Evolutionary conservation across 2,888 invertebrate genomes (phyloP), one percentile per base, ranked within the genome.

Genomic region (Apotomis capreana): DNA sequence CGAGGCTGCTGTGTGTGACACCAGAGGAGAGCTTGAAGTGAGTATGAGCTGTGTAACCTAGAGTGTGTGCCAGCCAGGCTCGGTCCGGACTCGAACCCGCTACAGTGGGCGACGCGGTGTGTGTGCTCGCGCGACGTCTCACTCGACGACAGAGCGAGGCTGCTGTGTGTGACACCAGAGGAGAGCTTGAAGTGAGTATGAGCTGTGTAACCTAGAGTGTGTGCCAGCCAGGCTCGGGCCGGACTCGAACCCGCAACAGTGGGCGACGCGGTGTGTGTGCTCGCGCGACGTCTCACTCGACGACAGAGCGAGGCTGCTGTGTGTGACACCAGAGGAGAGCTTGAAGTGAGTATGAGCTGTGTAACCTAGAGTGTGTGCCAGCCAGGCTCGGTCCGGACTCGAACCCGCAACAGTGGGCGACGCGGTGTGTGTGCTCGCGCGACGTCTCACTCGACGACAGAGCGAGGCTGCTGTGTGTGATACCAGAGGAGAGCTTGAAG

Each of bases 321-420:
- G 74, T 0, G 76, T 85, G 0, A 49, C 86, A 69, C 86, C 85
- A 0, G 80, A 81, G 0, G 80, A 84, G 0, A 76, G 68, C 0
- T 86, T 82, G 15, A 78, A 81, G 89, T 88, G 73, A 64, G 77
- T 46, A 5, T 54, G 15, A 15, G 15, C 15, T 15, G 15, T 15
- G 15, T 15, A 15, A 15, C 15, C 85, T n/a, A 73, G n/a, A n/a
- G 84, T 83, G 36, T 79, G 82, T 80, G 12, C 15, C 15, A 15
- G 15, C 15, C 15, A 15, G 15, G 15, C 74, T 83, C 2, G 55
- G 68, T 0, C 55, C 75, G 10, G 73, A 73, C 1, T 81, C 79
- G 57, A 77, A 75, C n/a, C 81, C 84, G 0, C n/a, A n/a, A n/a
- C n/a, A n/a, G n/a, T 89, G 88, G 88, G 80, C 80, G 0, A 60